Conservation (phyloP, 2,888 invertebrate genomes). For the Agrotis ipsilon region DNA sequence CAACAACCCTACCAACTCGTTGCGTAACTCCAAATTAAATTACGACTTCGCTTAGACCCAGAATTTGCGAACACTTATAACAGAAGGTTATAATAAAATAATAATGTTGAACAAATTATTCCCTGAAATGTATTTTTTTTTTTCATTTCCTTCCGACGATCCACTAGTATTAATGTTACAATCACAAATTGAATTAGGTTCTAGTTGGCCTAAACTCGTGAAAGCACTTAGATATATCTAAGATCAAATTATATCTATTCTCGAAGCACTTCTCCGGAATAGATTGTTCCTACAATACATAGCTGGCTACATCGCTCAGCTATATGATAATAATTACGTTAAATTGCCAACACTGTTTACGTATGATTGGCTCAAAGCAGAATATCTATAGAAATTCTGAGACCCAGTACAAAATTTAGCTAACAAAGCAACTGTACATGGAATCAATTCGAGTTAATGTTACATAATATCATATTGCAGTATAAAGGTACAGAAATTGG, state of each 20-base stretch:
- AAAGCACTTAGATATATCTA: slow-evolving; percentile 16
- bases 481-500: slow-evolving; percentile 70
- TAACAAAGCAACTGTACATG: slow-evolving; percentile 62
- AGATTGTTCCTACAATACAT: background rate
- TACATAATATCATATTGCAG: slow-evolving; percentile 72
- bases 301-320: slow-evolving; percentile 13
- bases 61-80: slow-evolving; percentile 52
- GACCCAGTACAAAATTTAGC: slow-evolving; percentile 38
- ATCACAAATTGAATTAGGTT: slow-evolving; percentile 25
- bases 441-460: slow-evolving; percentile 69
- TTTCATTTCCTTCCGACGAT: slow-evolving; percentile 27
- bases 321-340: slow-evolving; percentile 32
- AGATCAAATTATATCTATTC: slow-evolving; percentile 33
- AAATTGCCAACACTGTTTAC: slow-evolving; percentile 14
- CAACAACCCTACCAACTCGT: slow-evolving; percentile 53
- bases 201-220: slow-evolving; percentile 2
- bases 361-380: slow-evolving; percentile 23
- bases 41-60: slow-evolving; percentile 55
- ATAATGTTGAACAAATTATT: slow-evolving; percentile 18
- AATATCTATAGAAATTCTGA: slow-evolving; percentile 35
- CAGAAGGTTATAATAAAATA: slow-evolving; percentile 44
- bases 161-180: slow-evolving; percentile 19
- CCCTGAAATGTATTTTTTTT: slow-evolving; percentile 45
- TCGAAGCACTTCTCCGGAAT: slow-evolving; percentile 15
- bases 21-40: slow-evolving; percentile 64